These are phyloP conservation scores for Timema podura DNA, from an alignment of 2,888 invertebrate genomes.

Conservation along the genomic window DNA sequence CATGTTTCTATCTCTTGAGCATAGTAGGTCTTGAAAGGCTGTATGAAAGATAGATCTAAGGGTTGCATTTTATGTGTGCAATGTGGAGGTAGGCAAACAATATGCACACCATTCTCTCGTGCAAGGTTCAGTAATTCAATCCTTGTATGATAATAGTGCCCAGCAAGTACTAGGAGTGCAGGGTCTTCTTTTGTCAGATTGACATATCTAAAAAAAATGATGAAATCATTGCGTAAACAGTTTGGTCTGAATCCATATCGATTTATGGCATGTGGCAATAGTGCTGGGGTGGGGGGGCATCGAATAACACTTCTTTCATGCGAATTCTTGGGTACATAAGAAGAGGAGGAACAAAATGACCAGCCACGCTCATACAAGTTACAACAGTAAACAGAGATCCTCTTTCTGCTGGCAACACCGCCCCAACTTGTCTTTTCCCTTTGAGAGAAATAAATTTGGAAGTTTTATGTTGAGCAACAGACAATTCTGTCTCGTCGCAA, in stretches of 20 bases:
- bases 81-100: slow-evolving; percentile 10
- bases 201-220: slow-evolving; percentile 29
- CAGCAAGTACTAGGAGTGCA: slow-evolving; percentile 33
- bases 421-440: neutral
- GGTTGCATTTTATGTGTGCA: slow-evolving; percentile 15
- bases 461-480: neutral
- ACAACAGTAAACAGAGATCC: slow-evolving; percentile 38
- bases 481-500: slow-evolving; percentile 1
- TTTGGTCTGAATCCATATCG: slow-evolving; percentile 39
- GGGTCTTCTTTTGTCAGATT: slow-evolving; percentile 35
- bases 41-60: neutral
- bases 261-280: slow-evolving; percentile 35
- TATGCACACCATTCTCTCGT: slow-evolving; percentile 1
- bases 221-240: slow-evolving; percentile 39
- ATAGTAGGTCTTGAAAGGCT: slow-evolving; percentile 1
- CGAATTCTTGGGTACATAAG: slow-evolving; percentile 6
- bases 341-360: neutral
- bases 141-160: slow-evolving; percentile 28
- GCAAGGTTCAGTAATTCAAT: slow-evolving; percentile 17
- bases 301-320: slow-evolving; percentile 25
- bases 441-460: neutral
- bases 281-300: slow-evolving; percentile 37
- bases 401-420: slow-evolving; percentile 22
- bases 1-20: neutral
- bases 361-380: slow-evolving; percentile 25